Conservation (phyloP, 2,113 vertebrate genomes). For the Labrus mixtus region DNA sequence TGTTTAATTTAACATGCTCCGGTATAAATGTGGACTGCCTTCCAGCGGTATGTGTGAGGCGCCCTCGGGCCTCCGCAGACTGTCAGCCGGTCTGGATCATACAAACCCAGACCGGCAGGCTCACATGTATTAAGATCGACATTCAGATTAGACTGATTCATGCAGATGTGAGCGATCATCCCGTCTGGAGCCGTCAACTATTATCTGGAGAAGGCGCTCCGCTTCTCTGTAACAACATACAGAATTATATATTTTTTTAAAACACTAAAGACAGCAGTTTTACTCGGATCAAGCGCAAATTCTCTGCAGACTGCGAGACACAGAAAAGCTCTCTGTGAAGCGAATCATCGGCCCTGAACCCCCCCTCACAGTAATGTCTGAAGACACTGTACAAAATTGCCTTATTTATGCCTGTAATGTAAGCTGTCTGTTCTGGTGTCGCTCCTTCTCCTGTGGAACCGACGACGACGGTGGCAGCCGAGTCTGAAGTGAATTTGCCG, state of each 20-base stretch:
- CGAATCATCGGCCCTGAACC: constrained; percentile 76
- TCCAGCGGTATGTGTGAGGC: constrained; percentile 54
- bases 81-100: constrained; percentile 25
- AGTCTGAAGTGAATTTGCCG: constrained; percentile 82
- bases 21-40: constrained; percentile 77
- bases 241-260: constrained; percentile 60
- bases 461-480: constrained; percentile 72
- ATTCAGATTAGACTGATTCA: constrained; percentile 63
- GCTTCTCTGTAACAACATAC: constrained; percentile 50
- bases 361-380: constrained; percentile 79
- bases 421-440: constrained; percentile 83
- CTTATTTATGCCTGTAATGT: constrained; percentile 85
- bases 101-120: constrained; percentile 43
- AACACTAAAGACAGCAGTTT: constrained; percentile 71
- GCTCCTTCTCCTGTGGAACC: constrained; percentile 75
- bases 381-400: constrained; percentile 86
- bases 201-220: constrained; percentile 45
- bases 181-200: constrained; percentile 49
- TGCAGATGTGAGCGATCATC: constrained; percentile 63
- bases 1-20: constrained; percentile 83
- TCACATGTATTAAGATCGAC: constrained; percentile 60
- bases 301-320: constrained; percentile 75
- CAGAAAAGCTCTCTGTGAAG: constrained; percentile 78
- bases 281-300: constrained; percentile 70
- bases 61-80: constrained; percentile 44